Percentiles rank a stretch among this genome's conserved stretches.
Evolutionary conservation across 2,888 invertebrate species (phyloP).

Genomic region (Platycnemis pennipes): DNA sequence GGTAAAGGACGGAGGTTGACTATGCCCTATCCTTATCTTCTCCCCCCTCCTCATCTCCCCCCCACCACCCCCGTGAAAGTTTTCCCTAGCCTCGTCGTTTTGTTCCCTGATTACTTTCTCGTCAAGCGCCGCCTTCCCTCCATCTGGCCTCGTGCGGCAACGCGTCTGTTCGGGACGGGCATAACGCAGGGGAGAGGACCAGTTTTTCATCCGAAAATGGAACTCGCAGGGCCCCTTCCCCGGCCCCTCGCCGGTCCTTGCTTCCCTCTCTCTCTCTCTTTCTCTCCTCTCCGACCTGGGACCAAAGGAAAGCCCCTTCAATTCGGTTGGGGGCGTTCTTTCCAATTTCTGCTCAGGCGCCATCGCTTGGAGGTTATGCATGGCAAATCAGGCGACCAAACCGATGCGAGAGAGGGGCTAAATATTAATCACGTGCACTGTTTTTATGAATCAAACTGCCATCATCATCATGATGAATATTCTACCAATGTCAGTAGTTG

Average conservation of each 20-base stretch:
- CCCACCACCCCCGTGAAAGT: neutral
- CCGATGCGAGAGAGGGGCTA: too few relatives aligned
- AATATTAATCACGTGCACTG: too few relatives aligned
- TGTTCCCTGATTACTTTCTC: slow-evolving; percentile 18
- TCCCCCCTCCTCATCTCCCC: neutral
- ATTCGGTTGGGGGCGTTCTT: too few relatives aligned
- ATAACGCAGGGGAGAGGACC: neutral
- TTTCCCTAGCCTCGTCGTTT: neutral
- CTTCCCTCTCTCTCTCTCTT: neutral
- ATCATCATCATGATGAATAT: too few relatives aligned
- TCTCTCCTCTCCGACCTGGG: neutral
- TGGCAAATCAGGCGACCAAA: too few relatives aligned
- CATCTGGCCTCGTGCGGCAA: neutral
- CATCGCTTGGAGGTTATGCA: too few relatives aligned
- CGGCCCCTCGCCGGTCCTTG: neutral
- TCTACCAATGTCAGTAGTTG: too few relatives aligned
- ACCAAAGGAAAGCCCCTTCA: too few relatives aligned
- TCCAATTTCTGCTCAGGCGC: too few relatives aligned
- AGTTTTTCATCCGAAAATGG: neutral
- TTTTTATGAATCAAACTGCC: too few relatives aligned
- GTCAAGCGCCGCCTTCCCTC: neutral
- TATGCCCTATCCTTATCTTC: too few relatives aligned
- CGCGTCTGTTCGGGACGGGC: neutral
- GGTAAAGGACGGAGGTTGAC: neutral
- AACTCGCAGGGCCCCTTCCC: neutral